Evolutionary conservation across 1,140 invertebrate species (phyloP).

Genomic region (Heliconius melpomene): DNA sequence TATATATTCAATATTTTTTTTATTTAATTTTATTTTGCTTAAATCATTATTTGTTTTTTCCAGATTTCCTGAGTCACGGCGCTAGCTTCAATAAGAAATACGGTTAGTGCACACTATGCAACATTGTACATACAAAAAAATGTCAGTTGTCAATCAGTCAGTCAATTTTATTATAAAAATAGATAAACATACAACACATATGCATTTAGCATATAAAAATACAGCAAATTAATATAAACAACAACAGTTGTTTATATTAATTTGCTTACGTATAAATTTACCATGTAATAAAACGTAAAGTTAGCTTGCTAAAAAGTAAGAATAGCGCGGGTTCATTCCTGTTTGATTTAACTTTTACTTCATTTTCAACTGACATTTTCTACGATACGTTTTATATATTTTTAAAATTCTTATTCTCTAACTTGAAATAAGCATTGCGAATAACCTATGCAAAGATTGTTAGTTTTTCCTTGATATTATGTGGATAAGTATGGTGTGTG

Average conservation of each 20-base stretch:
- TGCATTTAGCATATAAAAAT: too few species aligned
- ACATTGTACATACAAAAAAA: background rate
- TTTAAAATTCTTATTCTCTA: background rate
- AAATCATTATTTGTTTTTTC: constrained; percentile 10
- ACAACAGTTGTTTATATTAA: background rate
- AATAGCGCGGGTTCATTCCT: too few species aligned
- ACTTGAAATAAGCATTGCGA: background rate
- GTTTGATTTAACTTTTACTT: too few species aligned
- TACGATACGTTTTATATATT: background rate
- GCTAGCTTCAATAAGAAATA: constrained; percentile 79
- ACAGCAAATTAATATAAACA: too few species aligned
- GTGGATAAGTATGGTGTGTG: background rate
- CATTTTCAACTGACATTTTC: background rate
- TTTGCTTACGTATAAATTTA: too few species aligned
- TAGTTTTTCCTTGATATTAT: constrained; percentile 1
- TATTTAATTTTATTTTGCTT: constrained; percentile 13
- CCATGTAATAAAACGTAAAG: too few species aligned
- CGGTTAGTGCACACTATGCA: constrained; percentile 70
- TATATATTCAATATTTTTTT: constrained; percentile 8
- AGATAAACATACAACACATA: too few species aligned
- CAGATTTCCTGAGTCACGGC: constrained; percentile 74
- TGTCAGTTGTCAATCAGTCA: background rate
- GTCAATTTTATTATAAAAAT: background rate
- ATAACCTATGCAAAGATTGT: background rate
- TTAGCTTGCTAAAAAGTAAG: too few species aligned